Evolutionary conservation across 2,797 vertebrate species (phyloP).

Genomic region (Mormyrus proboscirostris): DNA sequence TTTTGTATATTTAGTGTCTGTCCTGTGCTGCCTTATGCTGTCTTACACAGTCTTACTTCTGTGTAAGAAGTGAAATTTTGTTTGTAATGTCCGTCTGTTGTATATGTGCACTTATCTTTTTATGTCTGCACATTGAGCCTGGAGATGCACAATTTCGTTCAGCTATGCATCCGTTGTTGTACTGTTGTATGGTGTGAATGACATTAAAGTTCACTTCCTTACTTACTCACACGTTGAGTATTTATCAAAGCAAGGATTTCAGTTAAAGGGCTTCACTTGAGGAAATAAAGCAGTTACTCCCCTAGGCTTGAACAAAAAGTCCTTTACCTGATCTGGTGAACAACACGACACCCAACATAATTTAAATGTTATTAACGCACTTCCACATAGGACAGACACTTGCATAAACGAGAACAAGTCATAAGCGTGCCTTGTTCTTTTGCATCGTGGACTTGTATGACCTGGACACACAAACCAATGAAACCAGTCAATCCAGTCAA

Average conservation of each 20-base stretch:
- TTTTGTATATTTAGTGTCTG: no score
- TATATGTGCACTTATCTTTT: no score
- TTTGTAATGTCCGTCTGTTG: no score
- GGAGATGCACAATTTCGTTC: no score
- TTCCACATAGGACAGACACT: neutral
- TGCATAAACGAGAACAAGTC: neutral
- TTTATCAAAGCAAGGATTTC: neutral
- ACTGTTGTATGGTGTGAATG: no score
- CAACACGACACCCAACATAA: neutral
- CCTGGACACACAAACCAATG: neutral
- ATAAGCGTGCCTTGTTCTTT: neutral
- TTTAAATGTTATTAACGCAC: neutral
- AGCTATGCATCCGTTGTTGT: no score
- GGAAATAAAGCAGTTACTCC: neutral
- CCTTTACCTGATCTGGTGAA: neutral
- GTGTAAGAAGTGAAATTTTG: no score
- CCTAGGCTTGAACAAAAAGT: neutral
- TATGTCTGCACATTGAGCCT: no score
- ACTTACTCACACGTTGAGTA: neutral
- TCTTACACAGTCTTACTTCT: no score
- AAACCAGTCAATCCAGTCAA: neutral
- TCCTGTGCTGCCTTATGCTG: no score
- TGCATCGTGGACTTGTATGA: neutral
- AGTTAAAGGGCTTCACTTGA: neutral
- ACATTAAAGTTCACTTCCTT: no score